These are phyloP conservation scores for Cotesia glomerata DNA, from an alignment of 1,140 invertebrate genomes.

Conservation along the genomic window DNA sequence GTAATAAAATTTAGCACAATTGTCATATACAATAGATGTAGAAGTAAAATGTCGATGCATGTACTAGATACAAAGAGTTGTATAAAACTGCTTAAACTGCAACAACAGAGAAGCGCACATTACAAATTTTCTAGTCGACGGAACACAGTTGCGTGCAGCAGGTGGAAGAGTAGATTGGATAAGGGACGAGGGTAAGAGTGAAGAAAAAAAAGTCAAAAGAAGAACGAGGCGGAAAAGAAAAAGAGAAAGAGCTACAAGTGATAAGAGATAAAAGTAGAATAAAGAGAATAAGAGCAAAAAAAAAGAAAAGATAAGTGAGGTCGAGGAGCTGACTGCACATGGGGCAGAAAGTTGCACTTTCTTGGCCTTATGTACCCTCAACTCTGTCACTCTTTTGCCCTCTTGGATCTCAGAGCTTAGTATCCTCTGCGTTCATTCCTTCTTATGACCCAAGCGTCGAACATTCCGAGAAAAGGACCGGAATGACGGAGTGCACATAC, in stretches of 20 bases:
- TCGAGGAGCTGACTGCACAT: conserved; percentile 35
- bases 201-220: conserved; percentile 25
- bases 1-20: no score
- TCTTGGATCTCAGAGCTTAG: neutral
- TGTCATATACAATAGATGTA: no score
- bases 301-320: conserved; percentile 43
- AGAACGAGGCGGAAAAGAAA: neutral
- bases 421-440: neutral
- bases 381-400: conserved; percentile 21
- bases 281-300: neutral
- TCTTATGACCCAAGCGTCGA: conserved; percentile 8
- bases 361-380: conserved; percentile 18
- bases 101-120: conserved; percentile 27
- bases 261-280: conserved; percentile 14
- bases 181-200: conserved; percentile 25
- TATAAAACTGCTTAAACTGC: conserved; percentile 32
- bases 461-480: conserved; percentile 13
- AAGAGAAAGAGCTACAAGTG: conserved; percentile 9
- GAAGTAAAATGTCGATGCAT: conserved; percentile 7
- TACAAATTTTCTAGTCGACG: conserved; percentile 38
- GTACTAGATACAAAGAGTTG: conserved; percentile 8
- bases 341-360: conserved; percentile 23
- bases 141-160: conserved; percentile 41
- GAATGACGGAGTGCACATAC: neutral
- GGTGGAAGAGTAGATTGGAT: conserved; percentile 47